Conservation (phyloP, 2,113 vertebrate genomes). For the Turnix velox region DNA sequence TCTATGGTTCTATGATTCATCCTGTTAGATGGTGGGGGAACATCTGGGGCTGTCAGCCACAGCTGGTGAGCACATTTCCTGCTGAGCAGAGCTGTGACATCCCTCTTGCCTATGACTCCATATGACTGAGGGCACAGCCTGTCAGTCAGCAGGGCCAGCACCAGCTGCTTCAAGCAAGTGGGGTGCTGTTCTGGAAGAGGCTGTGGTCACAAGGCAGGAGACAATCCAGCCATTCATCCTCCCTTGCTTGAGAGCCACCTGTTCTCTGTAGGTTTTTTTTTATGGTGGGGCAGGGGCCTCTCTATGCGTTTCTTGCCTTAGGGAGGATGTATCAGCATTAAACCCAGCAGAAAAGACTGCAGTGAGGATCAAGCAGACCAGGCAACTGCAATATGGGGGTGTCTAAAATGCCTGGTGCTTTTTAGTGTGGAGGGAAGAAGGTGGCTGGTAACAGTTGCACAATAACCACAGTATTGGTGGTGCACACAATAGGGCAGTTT, state of each 20-base stretch:
- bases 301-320: rapidly evolving
- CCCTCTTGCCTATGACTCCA: rapidly evolving
- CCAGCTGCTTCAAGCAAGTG: rapidly evolving
- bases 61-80: background rate
- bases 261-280: rapidly evolving
- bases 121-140: rapidly evolving
- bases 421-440: background rate
- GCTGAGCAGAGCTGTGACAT: background rate
- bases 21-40: rapidly evolving
- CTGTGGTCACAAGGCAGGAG: background rate
- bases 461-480: background rate
- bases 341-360: background rate
- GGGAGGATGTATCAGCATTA: rapidly evolving
- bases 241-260: rapidly evolving
- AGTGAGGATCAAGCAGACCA: background rate
- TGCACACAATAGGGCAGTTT: background rate
- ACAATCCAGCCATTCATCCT: background rate
- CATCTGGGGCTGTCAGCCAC: rapidly evolving
- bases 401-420: background rate
- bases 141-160: background rate
- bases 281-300: background rate
- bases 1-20: too few species aligned
- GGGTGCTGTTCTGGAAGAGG: background rate
- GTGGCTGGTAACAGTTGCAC: background rate
- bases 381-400: background rate